Percentiles rank a stretch among this genome's conserved stretches.
These are phyloP conservation scores for Coenobita brevimanus DNA, from an alignment of 1,140 invertebrate genomes.

Conservation along the genomic window DNA sequence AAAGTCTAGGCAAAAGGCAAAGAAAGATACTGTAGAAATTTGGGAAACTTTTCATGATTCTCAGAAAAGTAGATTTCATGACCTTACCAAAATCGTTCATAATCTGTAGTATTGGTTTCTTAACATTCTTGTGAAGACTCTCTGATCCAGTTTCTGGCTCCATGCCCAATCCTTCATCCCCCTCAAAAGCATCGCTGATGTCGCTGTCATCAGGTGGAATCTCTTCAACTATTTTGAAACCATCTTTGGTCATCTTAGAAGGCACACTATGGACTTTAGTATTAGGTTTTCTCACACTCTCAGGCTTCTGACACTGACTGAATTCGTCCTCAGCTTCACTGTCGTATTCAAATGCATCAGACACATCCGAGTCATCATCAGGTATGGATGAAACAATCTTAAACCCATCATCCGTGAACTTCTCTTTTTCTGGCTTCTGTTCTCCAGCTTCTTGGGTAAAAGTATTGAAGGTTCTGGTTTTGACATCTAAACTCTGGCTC, in stretches of 20 bases:
- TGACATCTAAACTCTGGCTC: no score
- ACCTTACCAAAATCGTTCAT: conserved; percentile 59
- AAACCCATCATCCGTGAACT: conserved; percentile 44
- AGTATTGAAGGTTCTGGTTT: no score
- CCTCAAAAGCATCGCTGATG: conserved; percentile 48
- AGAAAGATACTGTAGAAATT: neutral
- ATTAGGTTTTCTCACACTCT: neutral
- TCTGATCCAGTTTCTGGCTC: neutral
- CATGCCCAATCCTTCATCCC: conserved; percentile 14
- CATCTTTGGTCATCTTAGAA: conserved; percentile 37
- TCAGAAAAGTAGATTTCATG: neutral
- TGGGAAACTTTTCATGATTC: no score
- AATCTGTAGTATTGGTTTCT: conserved; percentile 39
- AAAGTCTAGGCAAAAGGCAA: no score
- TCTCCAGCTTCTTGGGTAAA: neutral
- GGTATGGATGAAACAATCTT: conserved; percentile 42
- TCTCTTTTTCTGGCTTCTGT: neutral
- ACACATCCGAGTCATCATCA: conserved; percentile 57
- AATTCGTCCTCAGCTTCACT: conserved; percentile 7
- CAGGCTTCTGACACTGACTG: neutral
- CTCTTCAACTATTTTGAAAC: conserved; percentile 45
- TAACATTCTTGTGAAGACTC: neutral
- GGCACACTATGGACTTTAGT: neutral
- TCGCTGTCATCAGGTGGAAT: conserved; percentile 49
- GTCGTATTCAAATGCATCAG: conserved; percentile 53